A percentile compares a stretch with the other conserved stretches of the same genome.
phyloP scores from a whole-genome alignment of 2,113 vertebrate species.

The Pao palembangensis region DNA sequence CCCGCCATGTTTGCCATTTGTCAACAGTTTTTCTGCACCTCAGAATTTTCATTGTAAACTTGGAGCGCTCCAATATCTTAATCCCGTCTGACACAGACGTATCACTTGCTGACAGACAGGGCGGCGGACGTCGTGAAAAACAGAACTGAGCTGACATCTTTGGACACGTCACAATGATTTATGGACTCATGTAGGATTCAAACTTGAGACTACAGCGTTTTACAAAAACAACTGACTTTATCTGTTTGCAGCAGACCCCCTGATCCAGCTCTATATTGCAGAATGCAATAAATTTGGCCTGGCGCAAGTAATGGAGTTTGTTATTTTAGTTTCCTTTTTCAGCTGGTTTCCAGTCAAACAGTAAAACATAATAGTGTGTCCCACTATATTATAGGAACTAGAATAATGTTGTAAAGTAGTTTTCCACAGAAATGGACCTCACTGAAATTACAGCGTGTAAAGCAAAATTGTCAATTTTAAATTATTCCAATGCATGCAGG shows the following conservation, averaged over 20 bases:
- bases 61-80: conserved; percentile 42
- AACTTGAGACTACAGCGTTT: conserved; percentile 24
- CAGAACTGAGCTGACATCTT: conserved; percentile 65
- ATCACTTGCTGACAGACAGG: conserved; percentile 59
- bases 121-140: conserved; percentile 60
- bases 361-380: conserved; percentile 64
- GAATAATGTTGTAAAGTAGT: conserved; percentile 56
- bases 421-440: conserved; percentile 41
- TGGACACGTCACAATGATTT: conserved; percentile 66
- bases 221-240: conserved; percentile 58
- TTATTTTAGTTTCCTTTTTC: conserved; percentile 68
- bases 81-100: conserved; percentile 52
- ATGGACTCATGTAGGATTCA: conserved; percentile 61
- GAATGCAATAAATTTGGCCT: conserved; percentile 59
- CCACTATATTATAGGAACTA: conserved; percentile 64
- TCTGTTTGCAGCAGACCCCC: conserved; percentile 39
- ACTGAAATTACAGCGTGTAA: conserved; percentile 34
- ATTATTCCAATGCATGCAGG: no score
- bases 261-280: conserved; percentile 51
- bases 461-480: conserved; percentile 17
- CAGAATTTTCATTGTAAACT: background rate
- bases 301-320: conserved; percentile 54
- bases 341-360: conserved; percentile 55
- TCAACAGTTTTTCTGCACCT: conserved; percentile 9
- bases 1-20: conserved; percentile 1